Conservation (phyloP, 2,888 invertebrate genomes). For the Hartigia nigra region DNA sequence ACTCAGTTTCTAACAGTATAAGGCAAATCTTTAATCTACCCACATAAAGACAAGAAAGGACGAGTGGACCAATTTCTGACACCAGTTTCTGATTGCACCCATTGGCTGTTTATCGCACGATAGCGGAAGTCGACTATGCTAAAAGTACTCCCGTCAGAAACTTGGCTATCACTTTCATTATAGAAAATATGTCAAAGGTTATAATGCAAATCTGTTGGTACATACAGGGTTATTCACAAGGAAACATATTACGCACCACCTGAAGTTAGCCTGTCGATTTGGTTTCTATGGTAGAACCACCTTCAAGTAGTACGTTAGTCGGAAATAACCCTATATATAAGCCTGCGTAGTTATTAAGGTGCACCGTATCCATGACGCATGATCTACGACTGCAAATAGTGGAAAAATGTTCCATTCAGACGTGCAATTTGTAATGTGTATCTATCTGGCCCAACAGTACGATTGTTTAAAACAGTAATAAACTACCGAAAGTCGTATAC, state of each 20-base stretch:
- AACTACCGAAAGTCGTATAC: constrained; percentile 39
- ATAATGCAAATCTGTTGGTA: neutral
- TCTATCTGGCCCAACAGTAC: constrained; percentile 1
- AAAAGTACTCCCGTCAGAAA: too few relatives aligned
- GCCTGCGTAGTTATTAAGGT: neutral
- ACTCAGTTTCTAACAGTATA: too few relatives aligned
- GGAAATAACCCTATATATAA: neutral
- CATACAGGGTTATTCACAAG: neutral
- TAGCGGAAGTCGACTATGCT: too few relatives aligned
- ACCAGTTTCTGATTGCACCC: too few relatives aligned
- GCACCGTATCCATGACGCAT: neutral
- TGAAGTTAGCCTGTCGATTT: neutral
- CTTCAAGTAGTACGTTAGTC: neutral
- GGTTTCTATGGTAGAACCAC: neutral
- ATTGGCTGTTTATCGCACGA: too few relatives aligned
- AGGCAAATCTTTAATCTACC: too few relatives aligned
- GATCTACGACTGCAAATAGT: neutral
- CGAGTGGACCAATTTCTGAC: too few relatives aligned
- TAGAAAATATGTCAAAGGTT: neutral
- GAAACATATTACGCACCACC: too few relatives aligned
- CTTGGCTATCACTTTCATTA: neutral
- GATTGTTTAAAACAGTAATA: constrained; percentile 27
- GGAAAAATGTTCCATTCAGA: neutral
- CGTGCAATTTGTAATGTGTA: constrained; percentile 16
- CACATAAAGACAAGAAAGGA: too few relatives aligned